Evolutionary conservation across 1,140 invertebrate species (phyloP), one percentile per base, ranked within the genome.

Genomic region (Acyrthosiphon pisum): DNA sequence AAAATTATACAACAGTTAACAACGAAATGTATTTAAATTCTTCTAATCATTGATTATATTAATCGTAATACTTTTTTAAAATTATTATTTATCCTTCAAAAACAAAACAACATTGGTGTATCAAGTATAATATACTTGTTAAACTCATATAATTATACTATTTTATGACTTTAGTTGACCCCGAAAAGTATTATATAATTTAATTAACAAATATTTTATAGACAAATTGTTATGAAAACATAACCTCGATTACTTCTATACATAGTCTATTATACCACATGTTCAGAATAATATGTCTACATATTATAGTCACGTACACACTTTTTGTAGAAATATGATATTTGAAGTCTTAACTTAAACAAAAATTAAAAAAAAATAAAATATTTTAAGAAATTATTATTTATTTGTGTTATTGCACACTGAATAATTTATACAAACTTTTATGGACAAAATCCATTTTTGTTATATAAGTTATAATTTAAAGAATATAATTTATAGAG

Each of bases 161-260:
- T 6, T 84, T 41, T 84, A 84, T 41, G 83, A 41, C 26, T 86
- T 46, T 6, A 86, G 9, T 14, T 86, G 84, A 86, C 84, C 84
- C 84, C 84, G 41, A 86, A 86, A 86, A 86, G 23, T 46, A 86
- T 86, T 86, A 86, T 86, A 86, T n/a, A 26, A 86, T 86, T 86
- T 46, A 46, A 86, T 84, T 84, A 84, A 83, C 81, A 83, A 83
- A 37, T 23, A 84, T 41, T 84, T 84, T 84, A 84, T 46, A 86
- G 30, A 46, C 84, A 86, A 86, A 86, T 86, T 86, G 84, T 86
- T 86, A 46, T 86, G 41, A 86, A 86, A 86, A n/a, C 26, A 46
- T 86, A 86, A 86, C 84, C 84, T 86, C 41, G 84, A 46, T 86
- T 86, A 86, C 26, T 44, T 46, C 44, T 86, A 46, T 76, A 81